Evolutionary conservation across 2,797 vertebrate species (phyloP).

Genomic region (Neomorphus geoffroyi): DNA sequence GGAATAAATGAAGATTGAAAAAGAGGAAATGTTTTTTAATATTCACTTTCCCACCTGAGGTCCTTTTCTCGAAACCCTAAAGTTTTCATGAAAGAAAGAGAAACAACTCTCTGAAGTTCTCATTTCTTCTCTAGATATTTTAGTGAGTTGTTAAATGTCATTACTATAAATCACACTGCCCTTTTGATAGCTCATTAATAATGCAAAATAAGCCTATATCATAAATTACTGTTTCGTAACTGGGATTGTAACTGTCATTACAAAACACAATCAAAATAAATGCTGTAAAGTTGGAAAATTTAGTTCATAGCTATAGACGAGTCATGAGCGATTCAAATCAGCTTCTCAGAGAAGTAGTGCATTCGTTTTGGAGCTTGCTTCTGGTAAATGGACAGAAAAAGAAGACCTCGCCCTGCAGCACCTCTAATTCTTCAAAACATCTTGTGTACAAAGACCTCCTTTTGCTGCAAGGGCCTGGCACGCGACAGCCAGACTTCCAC

Average conservation of each 20-base stretch:
- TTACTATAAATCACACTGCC: background rate
- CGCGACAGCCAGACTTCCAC: background rate
- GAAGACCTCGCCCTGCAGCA: background rate
- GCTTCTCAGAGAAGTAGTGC: background rate
- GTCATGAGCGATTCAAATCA: background rate
- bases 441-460: background rate
- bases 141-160: constrained; percentile 9
- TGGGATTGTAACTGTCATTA: background rate
- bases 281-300: constrained; percentile 9
- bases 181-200: constrained; percentile 36
- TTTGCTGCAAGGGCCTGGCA: background rate
- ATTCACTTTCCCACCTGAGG: background rate
- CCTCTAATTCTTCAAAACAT: background rate
- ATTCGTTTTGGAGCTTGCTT: background rate
- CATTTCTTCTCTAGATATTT: constrained; percentile 5
- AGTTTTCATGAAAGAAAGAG: background rate
- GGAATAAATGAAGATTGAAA: background rate
- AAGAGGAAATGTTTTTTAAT: background rate
- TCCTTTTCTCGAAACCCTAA: background rate
- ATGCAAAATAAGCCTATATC: background rate
- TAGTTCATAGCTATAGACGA: constrained; percentile 18
- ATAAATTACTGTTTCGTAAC: constrained; percentile 19
- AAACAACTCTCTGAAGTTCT: background rate
- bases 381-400: background rate
- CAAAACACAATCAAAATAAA: constrained; percentile 30